A percentile compares a stretch with the other conserved stretches of the same genome.
Evolutionary conservation across 2,797 vertebrate species (phyloP).

Genomic region (Cichlasoma orientale): DNA sequence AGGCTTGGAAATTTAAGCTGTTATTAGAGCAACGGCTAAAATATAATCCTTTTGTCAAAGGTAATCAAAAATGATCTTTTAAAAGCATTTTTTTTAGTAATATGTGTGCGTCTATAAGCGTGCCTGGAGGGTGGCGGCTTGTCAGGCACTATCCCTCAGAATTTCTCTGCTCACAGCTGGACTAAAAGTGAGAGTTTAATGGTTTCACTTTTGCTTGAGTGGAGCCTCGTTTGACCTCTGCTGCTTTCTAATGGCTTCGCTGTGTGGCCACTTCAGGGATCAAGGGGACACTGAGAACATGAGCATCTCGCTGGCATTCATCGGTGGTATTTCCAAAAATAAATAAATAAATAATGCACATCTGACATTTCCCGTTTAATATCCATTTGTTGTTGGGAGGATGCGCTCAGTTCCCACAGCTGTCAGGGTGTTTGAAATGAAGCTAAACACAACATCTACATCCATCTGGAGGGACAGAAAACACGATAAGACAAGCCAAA

Average conservation of each 20-base stretch:
- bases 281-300: background rate
- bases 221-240: conserved; percentile 32
- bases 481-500: conserved; percentile 32
- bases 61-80: conserved; percentile 59
- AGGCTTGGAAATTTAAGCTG: conserved; percentile 41
- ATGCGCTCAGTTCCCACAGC: conserved; percentile 15
- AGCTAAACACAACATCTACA: conserved; percentile 41
- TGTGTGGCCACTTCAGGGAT: conserved; percentile 1
- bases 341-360: conserved; percentile 7
- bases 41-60: conserved; percentile 45
- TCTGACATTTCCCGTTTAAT: conserved; percentile 34
- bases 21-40: conserved; percentile 51
- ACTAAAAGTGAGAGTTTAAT: conserved; percentile 45
- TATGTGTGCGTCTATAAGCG: background rate
- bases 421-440: conserved; percentile 18
- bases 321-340: conserved; percentile 17
- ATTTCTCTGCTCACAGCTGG: conserved; percentile 15
- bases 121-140: background rate
- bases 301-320: conserved; percentile 11
- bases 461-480: conserved; percentile 33
- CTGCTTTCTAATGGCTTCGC: conserved; percentile 35
- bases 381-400: background rate
- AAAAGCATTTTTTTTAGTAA: conserved; percentile 40
- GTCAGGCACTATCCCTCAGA: background rate
- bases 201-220: conserved; percentile 33